These are phyloP conservation scores for Ylistrum balloti DNA, from an alignment of 1,140 invertebrate genomes.

Conservation along the genomic window DNA sequence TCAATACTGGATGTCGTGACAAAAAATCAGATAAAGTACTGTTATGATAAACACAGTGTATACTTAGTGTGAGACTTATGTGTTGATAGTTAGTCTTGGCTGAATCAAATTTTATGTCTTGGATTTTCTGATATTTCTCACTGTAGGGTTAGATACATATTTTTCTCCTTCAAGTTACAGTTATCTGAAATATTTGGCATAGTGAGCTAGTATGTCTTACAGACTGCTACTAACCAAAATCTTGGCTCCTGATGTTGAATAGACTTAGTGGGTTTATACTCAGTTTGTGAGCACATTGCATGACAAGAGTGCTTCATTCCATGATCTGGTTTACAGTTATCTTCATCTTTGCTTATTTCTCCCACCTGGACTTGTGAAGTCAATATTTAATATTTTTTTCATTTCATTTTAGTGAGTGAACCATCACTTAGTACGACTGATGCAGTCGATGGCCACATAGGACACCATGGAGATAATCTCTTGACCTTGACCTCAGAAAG, in stretches of 20 bases:
- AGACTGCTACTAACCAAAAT: background rate
- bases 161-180: background rate
- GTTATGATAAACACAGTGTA: too few relatives aligned
- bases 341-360: slow-evolving; percentile 10
- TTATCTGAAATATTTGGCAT: background rate
- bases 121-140: background rate
- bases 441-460: slow-evolving; percentile 8
- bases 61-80: background rate
- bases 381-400: background rate
- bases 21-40: background rate
- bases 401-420: background rate
- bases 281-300: background rate
- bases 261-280: background rate
- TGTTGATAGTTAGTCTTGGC: background rate
- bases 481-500: slow-evolving; percentile 49
- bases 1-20: background rate
- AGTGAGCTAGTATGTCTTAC: background rate
- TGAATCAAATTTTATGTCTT: background rate
- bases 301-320: background rate
- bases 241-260: background rate
- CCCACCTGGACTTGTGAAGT: slow-evolving; percentile 1
- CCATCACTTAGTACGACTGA: slow-evolving; percentile 6
- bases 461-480: background rate
- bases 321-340: background rate
- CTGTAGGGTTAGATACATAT: background rate